These are phyloP conservation scores for Amaurobius ferox DNA, from an alignment of 2,888 invertebrate species.

Conservation along the genomic window DNA sequence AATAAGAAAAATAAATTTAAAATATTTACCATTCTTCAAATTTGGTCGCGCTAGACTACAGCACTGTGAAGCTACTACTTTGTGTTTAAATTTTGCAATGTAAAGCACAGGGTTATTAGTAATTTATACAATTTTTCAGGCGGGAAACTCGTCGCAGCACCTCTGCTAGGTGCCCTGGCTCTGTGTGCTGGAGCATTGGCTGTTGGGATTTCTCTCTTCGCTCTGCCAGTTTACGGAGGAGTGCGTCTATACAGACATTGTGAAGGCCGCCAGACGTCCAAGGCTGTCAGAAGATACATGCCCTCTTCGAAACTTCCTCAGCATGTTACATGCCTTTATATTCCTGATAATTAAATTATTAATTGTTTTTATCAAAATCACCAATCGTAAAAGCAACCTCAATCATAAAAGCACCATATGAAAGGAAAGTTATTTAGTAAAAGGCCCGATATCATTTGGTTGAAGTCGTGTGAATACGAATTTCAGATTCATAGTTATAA, in stretches of 20 bases:
- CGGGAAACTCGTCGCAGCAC: slow-evolving; percentile 73
- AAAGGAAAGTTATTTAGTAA: neutral
- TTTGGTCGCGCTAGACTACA: no score
- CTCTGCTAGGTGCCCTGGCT: slow-evolving; percentile 75
- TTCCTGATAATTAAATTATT: slow-evolving; percentile 4
- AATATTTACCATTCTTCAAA: no score
- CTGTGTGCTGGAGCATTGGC: slow-evolving; percentile 77
- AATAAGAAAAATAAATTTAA: no score
- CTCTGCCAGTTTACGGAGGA: slow-evolving; percentile 76
- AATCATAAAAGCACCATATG: neutral
- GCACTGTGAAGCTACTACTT: no score
- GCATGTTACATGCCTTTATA: slow-evolving; percentile 11
- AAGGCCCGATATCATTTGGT: no score
- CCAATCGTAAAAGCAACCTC: neutral
- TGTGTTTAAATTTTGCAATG: no score
- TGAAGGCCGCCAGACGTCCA: slow-evolving; percentile 41
- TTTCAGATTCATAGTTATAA: no score
- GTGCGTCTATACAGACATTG: slow-evolving; percentile 73
- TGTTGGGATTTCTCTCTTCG: slow-evolving; percentile 76
- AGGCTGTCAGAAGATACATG: slow-evolving; percentile 27
- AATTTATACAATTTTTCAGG: slow-evolving; percentile 74
- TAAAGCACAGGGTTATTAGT: no score
- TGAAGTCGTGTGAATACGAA: no score
- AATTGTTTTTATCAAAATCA: neutral
- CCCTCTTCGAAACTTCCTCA: slow-evolving; percentile 22